phyloP scores from a whole-genome alignment of 2,113 vertebrate genomes.

The Sinocyclocheilus grahami region DNA sequence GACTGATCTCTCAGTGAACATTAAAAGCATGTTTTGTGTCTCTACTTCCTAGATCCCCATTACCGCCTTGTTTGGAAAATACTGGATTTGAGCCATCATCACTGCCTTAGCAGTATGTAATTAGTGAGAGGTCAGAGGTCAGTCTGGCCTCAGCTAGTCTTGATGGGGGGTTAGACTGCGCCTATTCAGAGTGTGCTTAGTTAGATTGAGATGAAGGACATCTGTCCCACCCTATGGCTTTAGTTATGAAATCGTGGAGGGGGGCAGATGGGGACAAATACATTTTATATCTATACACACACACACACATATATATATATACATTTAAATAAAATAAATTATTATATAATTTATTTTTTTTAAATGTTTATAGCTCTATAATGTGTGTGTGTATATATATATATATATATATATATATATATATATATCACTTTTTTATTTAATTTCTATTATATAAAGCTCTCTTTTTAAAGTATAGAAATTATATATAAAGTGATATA shows the following conservation, averaged over 20 bases:
- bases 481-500: not conserved
- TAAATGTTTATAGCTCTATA: too few relatives aligned
- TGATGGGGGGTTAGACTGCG: conserved; percentile 74
- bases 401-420: not conserved
- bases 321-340: too few relatives aligned
- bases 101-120: conserved; percentile 61
- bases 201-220: conserved; percentile 42
- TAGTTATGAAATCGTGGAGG: not conserved
- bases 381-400: too few relatives aligned
- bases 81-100: conserved; percentile 63
- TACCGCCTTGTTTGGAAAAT: conserved; percentile 34
- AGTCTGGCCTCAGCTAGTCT: conserved; percentile 57
- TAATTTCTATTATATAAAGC: not conserved
- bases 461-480: too few relatives aligned
- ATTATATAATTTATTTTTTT: too few relatives aligned
- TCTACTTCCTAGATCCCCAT: conserved; percentile 6
- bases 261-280: not conserved
- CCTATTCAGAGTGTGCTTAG: conserved; percentile 25
- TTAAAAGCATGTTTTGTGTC: not conserved
- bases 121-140: conserved; percentile 72
- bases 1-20: not conserved
- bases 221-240: conserved; percentile 12
- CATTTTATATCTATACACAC: not conserved
- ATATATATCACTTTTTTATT: not conserved
- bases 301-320: too few relatives aligned